phyloP scores from a whole-genome alignment of 2,797 vertebrate genomes.

The Discoglossus pictus region DNA sequence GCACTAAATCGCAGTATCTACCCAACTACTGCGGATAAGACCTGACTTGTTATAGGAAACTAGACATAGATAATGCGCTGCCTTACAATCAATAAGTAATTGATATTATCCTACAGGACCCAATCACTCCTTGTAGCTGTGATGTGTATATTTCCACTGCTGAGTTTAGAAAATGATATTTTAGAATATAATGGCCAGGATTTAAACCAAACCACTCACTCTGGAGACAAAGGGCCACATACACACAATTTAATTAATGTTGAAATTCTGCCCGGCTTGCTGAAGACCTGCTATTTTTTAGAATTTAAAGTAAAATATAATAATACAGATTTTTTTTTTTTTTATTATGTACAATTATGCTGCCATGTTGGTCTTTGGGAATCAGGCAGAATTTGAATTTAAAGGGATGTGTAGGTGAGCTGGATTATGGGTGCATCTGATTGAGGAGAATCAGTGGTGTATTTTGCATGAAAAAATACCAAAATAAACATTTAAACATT shows the following conservation, averaged over 20 bases:
- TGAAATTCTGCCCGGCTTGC: background rate
- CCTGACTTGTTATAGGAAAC: background rate
- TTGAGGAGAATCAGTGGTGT: too few species aligned
- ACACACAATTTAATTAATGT: conserved; percentile 1
- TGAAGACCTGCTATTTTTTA: conserved; percentile 14
- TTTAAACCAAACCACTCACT: conserved; percentile 3
- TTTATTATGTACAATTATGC: too few species aligned
- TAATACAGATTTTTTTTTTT: too few species aligned
- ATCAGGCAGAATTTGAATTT: too few species aligned
- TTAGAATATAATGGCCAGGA: conserved; percentile 9
- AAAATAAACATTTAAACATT: too few species aligned
- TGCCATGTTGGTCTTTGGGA: too few species aligned
- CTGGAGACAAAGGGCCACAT: background rate
- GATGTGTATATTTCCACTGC: background rate
- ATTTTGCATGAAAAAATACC: too few species aligned
- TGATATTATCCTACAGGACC: background rate
- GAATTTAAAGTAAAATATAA: too few species aligned
- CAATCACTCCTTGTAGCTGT: background rate
- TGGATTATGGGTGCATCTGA: too few species aligned
- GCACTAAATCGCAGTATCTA: background rate
- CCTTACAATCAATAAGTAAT: conserved; percentile 3
- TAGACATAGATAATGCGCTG: conserved; percentile 1
- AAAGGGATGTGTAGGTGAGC: too few species aligned
- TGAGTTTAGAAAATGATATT: background rate
- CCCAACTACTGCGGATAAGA: background rate